Percentiles rank a stretch among this genome's conserved stretches.
Evolutionary conservation across 2,113 vertebrate species (phyloP).

Genomic region (Romanogobio albipinnatus): DNA sequence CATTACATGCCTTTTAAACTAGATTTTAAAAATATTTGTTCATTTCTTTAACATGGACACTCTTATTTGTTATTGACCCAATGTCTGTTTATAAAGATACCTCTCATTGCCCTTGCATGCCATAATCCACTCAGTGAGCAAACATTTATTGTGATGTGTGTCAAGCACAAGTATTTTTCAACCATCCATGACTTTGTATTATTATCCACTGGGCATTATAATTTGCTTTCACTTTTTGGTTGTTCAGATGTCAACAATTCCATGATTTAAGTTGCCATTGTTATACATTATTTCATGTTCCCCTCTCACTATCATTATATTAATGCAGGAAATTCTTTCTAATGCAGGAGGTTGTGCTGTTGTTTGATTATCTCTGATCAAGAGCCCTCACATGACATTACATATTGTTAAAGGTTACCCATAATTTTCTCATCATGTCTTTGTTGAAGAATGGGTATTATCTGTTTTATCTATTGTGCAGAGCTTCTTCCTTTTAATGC

Average conservation of each 20-base stretch:
- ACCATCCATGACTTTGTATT: background rate
- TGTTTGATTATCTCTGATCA: background rate
- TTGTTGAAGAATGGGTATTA: background rate
- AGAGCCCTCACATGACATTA: background rate
- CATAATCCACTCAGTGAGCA: constrained; percentile 26
- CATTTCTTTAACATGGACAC: background rate
- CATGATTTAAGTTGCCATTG: background rate
- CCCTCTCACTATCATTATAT: background rate
- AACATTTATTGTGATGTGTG: constrained; percentile 7
- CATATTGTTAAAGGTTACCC: background rate
- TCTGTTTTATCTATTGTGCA: constrained; percentile 5
- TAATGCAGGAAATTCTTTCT: background rate
- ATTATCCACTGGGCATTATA: background rate
- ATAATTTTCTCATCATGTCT: background rate
- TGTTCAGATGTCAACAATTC: background rate
- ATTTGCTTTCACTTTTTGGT: background rate
- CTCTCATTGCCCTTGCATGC: constrained; percentile 10
- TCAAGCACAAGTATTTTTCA: background rate
- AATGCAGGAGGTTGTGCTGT: background rate
- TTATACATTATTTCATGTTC: background rate
- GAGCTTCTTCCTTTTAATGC: constrained; percentile 9
- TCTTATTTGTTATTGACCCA: background rate
- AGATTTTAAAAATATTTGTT: background rate
- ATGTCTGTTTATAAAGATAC: background rate
- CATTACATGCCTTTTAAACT: background rate